These are phyloP conservation scores for Mercenaria mercenaria DNA, from an alignment of 1,140 invertebrate species.

Conservation along the genomic window DNA sequence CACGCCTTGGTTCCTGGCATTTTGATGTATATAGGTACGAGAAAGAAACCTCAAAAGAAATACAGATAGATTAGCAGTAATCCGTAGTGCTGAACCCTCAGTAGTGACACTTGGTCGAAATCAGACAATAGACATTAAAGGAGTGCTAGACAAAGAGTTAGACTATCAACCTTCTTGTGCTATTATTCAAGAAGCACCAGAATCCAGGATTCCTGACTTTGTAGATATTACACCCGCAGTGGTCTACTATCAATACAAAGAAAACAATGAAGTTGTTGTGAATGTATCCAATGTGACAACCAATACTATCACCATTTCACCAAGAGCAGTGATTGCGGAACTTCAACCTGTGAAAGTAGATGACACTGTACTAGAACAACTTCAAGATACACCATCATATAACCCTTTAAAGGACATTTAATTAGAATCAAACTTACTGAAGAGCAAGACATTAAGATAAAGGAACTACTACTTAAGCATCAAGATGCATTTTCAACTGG, in stretches of 20 bases:
- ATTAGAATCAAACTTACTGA: neutral
- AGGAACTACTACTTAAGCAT: neutral
- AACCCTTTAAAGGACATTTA: neutral
- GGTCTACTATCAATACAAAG: neutral
- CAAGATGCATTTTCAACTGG: neutral
- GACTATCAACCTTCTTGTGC: neutral
- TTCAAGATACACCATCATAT: neutral
- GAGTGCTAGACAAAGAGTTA: neutral
- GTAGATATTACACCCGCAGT: neutral
- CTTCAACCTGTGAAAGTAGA: slow-evolving; percentile 3
- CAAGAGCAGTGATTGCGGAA: slow-evolving; percentile 19
- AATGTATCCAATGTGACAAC: slow-evolving; percentile 39
- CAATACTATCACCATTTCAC: neutral
- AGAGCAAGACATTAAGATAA: neutral
- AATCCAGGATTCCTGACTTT: too few species aligned
- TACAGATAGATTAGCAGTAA: neutral
- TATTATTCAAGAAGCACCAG: too few species aligned
- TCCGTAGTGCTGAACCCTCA: neutral
- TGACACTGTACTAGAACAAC: neutral
- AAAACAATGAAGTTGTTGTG: neutral
- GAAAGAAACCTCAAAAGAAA: neutral
- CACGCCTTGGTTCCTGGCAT: neutral
- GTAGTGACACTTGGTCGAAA: neutral
- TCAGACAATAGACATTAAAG: neutral
- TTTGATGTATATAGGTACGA: neutral